phyloP scores from a whole-genome alignment of 1,140 invertebrate species.

The Hyles euphorbiae region DNA sequence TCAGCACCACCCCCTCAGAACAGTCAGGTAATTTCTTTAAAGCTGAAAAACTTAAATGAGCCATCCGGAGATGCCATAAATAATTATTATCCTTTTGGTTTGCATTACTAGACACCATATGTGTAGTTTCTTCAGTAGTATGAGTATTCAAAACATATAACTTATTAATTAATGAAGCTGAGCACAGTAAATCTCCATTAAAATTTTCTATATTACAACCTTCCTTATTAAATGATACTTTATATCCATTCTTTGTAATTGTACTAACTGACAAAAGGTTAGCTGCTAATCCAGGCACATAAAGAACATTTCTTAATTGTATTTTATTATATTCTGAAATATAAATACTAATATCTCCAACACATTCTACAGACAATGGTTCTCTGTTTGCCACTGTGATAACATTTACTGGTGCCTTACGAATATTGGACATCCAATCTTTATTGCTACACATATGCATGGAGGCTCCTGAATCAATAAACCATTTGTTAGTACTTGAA shows the following conservation, averaged over 20 bases:
- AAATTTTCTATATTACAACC: no score
- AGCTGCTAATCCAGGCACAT: conserved; percentile 29
- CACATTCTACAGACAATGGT: conserved; percentile 28
- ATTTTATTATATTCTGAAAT: conserved; percentile 24
- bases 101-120: no score
- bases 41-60: no score
- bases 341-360: conserved; percentile 26
- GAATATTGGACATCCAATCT: conserved; percentile 35
- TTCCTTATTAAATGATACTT: conserved; percentile 26
- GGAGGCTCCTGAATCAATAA: conserved; percentile 36
- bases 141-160: no score
- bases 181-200: no score
- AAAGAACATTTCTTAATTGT: conserved; percentile 34
- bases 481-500: conserved; percentile 21
- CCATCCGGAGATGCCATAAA: no score
- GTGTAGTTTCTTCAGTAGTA: no score
- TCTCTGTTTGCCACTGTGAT: conserved; percentile 31
- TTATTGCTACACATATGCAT: conserved; percentile 31
- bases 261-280: conserved; percentile 33
- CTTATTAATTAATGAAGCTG: no score
- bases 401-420: conserved; percentile 24
- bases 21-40: no score
- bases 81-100: no score
- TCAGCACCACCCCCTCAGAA: no score
- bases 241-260: conserved; percentile 32